Evolutionary conservation across 2,113 vertebrate species (phyloP), one percentile per base, ranked within the genome.

Genomic region (Tylochromis polylepis): DNA sequence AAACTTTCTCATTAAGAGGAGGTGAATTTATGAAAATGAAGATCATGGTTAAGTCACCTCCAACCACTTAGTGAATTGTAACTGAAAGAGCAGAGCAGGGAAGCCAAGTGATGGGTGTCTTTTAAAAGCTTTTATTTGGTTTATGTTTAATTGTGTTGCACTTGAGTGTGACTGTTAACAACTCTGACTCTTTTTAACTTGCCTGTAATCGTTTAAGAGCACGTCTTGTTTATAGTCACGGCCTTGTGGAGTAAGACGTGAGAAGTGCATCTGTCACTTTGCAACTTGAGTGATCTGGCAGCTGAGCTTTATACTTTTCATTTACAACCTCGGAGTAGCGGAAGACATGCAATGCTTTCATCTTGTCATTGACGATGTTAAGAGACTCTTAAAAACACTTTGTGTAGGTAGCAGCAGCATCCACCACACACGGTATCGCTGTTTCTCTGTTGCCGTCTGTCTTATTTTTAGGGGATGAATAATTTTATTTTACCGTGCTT

Each of bases 1-100:
- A 93, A 94, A 94, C 91, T 93, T 93, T 93, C 92, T 90, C 91
- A 90, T 94, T 95, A 95, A 83, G 75, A 79, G 36, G 72, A 62
- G 58, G 81, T 85, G 65, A 83, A 89, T 88, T 85, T 18, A 82
- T 88, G 84, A 89, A 88, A 81, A 58, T 29, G 31, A 36, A 88
- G 90, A 91, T 93, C 86, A 91, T 41, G 84, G 87, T 85, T 59
- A 81, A 59, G 78, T 87, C 82, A 82, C 62, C 85, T 92, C 55
- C 43, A 89, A 88, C 49, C 91, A 91, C 89, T 94, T 87, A 86
- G 86, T 67, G 24, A 41, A 70, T 72, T 81, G 38, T 81, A 29
- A 41, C 67, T 75, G 38, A 55, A 89, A 41, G 57, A 82, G 59
- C 18, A 36, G 20, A 31, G 55, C 5, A 22, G 60, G 51, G 78